Base-by-base conservation (phyloP, 2,797 vertebrate genomes). In the Streptopelia turtur region DNA sequence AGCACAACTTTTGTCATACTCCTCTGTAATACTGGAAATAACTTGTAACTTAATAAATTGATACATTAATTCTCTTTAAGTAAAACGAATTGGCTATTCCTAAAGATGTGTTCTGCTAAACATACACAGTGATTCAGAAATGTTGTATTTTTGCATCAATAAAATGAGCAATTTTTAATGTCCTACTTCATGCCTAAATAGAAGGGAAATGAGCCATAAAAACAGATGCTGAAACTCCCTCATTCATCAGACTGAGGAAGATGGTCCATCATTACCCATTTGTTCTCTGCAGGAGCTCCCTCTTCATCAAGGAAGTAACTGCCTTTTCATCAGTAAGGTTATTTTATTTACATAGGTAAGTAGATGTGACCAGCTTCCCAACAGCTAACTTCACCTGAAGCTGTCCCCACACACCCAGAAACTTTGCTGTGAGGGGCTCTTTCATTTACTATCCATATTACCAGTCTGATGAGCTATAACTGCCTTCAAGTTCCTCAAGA, bases 171-270 rank as follows among this genome's bases (percentile, higher is more conserved):
- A 5, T 18, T 75, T 81, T 90, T 27, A 28, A 65, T 35, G 3
- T 68, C 68, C 24, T 85, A 57, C 11, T 93, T 85, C 1, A 3
- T 39, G 33, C 0, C 0, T 50, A 92, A 93, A 77, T 4, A 4
- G 45, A 89, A 96, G 65, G 64, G 65, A 92, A 95, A 89, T 24
- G 37, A 91, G n/a, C 61, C 13, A 15, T 24, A 84, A 76, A 77
- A 87, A n/a, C 0, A 0, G 28, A 74, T 47, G 31, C n/a, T 5
- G 2, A 41, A 84, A 60, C 39, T 60, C 33, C 16, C 50, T 76
- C 68, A n/a, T 71, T 64, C 20, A 82, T 90, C 53, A 83, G 22
- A 50, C 49, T 5, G 15, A 84, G 27, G 15, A 89, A 60, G 21
- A 70, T 12, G 33, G 12, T 60, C 25, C 31, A 68, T 53, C 39